Base-by-base conservation (phyloP, 2,797 vertebrate genomes). In the Ctenosaura bakeri region DNA sequence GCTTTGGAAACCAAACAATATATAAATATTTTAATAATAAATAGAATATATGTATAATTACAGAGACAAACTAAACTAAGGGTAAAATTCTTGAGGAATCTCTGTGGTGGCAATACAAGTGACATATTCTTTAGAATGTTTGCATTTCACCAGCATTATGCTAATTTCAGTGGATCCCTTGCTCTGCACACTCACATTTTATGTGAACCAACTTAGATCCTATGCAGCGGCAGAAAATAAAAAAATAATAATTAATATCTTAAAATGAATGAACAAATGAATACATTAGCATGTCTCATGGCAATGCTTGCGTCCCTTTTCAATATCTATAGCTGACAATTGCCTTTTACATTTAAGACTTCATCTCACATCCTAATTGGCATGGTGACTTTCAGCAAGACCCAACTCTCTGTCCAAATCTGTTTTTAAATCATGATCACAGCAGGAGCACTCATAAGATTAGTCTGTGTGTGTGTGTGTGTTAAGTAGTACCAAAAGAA, bases 211-310 rank as follows among this genome's bases (percentile, higher is more conserved):
- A 16, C 80, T 8, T 5, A 32, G 26, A 69, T 87, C 76, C 80
- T 46, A 56, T 29, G 35, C 74, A 81, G 50, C 81, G 69, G 52
- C 52, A 86, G 38, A 62, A 77, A 69, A 29, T 54, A 78, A 89
- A 89, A 83, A 93, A 88, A 76, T 77, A 52, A 64, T 92, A 66
- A 93, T 93, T 29, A 87, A 62, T 92, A 89, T 86, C n/a, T 14
- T 50, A 78, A 83, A 73, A 84, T 18, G 18, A 83, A 54, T 35
- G 20, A 78, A 90, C 80, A 78, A 81, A 35, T 86, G 89, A 78
- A 38, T 88, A 74, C 74, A 42, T 52, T 69, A 35, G 12, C 56
- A 82, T 0, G 73, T 91, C 66, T 46, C 54, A 14, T 3, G 77
- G 38, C 38, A 62, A 6, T 0, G 0, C 35, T 52, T 82, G 54